These are phyloP conservation scores for Mesocricetus auratus DNA, from an alignment of 2,113 vertebrate genomes.

Conservation along the genomic window DNA sequence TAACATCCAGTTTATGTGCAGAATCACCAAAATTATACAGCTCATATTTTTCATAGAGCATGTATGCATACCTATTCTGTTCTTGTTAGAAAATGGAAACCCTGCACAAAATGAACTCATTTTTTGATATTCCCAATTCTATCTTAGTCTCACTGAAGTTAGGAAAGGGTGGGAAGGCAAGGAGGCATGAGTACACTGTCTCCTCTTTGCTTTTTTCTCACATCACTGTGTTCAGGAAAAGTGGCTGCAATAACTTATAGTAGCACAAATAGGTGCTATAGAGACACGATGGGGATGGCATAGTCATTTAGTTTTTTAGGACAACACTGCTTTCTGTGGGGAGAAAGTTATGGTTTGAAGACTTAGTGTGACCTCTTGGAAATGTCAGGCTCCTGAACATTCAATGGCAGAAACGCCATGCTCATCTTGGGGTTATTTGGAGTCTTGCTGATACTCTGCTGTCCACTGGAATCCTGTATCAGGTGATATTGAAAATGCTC, in stretches of 20 bases:
- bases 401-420: not conserved
- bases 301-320: not conserved
- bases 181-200: not conserved
- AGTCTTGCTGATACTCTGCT: fast-evolving
- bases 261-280: not conserved
- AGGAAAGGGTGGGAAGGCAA: not conserved
- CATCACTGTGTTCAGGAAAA: not conserved
- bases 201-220: not conserved
- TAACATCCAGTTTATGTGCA: not conserved
- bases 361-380: not conserved
- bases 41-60: slow-evolving; percentile 7
- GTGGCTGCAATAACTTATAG: not conserved
- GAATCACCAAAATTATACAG: not conserved
- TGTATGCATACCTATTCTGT: not conserved
- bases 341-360: slow-evolving; percentile 31
- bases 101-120: not conserved
- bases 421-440: not conserved
- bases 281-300: not conserved
- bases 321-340: not conserved
- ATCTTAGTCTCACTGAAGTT: not conserved
- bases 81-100: not conserved
- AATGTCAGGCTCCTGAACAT: not conserved
- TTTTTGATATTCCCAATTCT: not conserved
- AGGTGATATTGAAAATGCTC: not conserved
- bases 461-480: not conserved